Conservation (phyloP, 2,888 invertebrate species). For the Dasysyrphus tricinctus region DNA sequence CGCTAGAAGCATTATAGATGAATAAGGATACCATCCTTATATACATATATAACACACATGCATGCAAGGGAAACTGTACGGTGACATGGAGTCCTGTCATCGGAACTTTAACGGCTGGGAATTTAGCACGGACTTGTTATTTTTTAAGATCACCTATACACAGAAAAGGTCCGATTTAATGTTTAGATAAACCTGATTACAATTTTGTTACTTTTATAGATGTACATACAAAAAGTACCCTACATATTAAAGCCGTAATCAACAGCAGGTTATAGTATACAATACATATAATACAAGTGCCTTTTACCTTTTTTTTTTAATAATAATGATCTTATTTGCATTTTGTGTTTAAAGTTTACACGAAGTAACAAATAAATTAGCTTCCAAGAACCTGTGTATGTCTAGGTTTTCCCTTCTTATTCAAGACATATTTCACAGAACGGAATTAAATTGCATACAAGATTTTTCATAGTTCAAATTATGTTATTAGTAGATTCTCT, state of each 20-base stretch:
- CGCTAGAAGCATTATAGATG: slow-evolving; percentile 35
- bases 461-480: too few relatives aligned
- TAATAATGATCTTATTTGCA: neutral
- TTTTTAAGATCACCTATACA: slow-evolving; percentile 23
- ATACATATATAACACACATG: slow-evolving; percentile 5
- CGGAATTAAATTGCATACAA: too few relatives aligned
- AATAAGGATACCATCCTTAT: slow-evolving; percentile 13
- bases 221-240: neutral
- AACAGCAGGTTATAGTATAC: neutral
- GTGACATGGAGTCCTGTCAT: slow-evolving; percentile 55
- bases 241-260: neutral
- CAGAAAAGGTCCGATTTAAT: slow-evolving; percentile 69
- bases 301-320: neutral
- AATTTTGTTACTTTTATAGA: slow-evolving; percentile 16
- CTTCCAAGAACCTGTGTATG: neutral
- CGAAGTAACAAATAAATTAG: neutral
- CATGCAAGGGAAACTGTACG: slow-evolving; percentile 27
- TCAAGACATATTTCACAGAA: too few relatives aligned
- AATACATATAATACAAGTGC: neutral
- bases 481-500: too few relatives aligned
- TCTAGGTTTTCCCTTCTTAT: too few relatives aligned
- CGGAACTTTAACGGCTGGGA: slow-evolving; percentile 47
- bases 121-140: slow-evolving; percentile 58
- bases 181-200: slow-evolving; percentile 74
- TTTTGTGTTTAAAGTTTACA: slow-evolving; percentile 2